Conservation (phyloP, 2,888 invertebrate genomes). For the Himalopsyche anomala region DNA sequence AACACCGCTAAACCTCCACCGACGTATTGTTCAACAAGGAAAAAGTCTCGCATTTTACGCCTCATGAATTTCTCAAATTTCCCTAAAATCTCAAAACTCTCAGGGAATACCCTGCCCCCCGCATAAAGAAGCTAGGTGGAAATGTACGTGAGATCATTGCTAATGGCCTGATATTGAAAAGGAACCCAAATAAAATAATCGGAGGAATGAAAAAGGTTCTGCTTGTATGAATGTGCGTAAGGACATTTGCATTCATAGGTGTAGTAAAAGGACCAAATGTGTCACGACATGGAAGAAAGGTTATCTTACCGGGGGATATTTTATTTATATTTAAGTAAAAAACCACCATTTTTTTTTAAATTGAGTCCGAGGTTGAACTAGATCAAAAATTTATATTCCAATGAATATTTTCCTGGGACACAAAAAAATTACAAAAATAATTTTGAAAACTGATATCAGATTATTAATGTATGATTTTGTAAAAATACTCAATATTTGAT, state of each 20-base stretch:
- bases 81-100: slow-evolving; percentile 58
- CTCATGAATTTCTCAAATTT: slow-evolving; percentile 58
- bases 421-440: no score
- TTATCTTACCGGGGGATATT: neutral
- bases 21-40: slow-evolving; percentile 39
- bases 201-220: slow-evolving; percentile 35
- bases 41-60: slow-evolving; percentile 55
- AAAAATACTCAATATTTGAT: no score
- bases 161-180: slow-evolving; percentile 61
- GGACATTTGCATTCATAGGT: slow-evolving; percentile 30
- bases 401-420: no score
- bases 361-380: neutral
- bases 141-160: slow-evolving; percentile 55
- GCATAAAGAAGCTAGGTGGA: slow-evolving; percentile 29
- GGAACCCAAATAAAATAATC: slow-evolving; percentile 59
- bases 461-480: no score
- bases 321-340: neutral
- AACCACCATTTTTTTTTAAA: neutral
- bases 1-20: neutral
- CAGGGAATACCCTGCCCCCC: slow-evolving; percentile 40
- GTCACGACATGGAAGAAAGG: slow-evolving; percentile 10
- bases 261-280: slow-evolving; percentile 21
- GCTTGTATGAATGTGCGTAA: slow-evolving; percentile 26
- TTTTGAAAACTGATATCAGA: no score
- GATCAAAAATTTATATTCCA: no score